Conservation (phyloP, 1,140 invertebrate genomes). For the Brachystomella parvula region DNA sequence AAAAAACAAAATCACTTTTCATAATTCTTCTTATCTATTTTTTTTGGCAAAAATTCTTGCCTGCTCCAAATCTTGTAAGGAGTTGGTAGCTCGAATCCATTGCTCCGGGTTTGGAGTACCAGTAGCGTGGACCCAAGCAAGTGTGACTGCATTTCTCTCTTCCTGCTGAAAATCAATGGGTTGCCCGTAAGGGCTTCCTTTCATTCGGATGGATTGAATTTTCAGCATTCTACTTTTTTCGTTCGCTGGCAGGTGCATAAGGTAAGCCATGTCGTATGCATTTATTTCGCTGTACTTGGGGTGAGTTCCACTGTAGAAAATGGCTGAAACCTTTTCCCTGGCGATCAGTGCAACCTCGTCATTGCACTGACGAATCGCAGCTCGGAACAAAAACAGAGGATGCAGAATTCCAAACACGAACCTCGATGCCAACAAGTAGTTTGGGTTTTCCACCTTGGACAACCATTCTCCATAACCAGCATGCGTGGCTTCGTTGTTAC, state of each 20-base stretch:
- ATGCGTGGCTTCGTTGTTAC: neutral
- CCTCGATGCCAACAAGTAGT: neutral
- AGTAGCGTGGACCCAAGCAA: neutral
- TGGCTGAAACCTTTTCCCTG: neutral
- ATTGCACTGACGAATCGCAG: slow-evolving; percentile 5
- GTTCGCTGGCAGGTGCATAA: neutral
- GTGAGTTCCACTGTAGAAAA: slow-evolving; percentile 13
- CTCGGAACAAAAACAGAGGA: slow-evolving; percentile 7
- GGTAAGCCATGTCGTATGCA: neutral
- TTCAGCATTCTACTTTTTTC: neutral
- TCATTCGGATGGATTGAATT: neutral
- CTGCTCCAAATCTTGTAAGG: neutral
- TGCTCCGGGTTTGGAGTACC: neutral
- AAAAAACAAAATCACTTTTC: neutral
- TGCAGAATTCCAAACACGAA: slow-evolving; percentile 7
- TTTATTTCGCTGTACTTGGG: slow-evolving; percentile 6
- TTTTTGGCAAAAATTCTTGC: neutral
- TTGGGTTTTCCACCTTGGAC: neutral
- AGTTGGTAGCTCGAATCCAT: neutral
- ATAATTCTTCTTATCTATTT: neutral
- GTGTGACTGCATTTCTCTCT: neutral
- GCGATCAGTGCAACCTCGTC: neutral
- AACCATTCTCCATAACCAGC: neutral
- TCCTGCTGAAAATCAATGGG: neutral
- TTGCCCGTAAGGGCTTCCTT: neutral